Percentiles rank a stretch among this genome's conserved stretches.
phyloP scores from a whole-genome alignment of 2,888 invertebrate genomes.

The Leptarthrus brevirostris region DNA sequence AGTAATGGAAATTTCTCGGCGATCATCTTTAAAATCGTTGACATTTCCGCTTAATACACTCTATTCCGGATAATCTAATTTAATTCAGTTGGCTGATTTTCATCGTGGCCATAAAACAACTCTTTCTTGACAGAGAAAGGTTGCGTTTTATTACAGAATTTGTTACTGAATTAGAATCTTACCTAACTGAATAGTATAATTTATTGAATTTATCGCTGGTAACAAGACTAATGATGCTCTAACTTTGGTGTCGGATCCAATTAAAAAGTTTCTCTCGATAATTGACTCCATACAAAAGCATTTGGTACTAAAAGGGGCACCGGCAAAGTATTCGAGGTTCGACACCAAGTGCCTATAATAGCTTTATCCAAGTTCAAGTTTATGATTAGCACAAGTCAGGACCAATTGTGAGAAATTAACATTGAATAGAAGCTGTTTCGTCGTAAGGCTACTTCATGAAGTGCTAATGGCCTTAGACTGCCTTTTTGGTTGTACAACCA shows the following conservation, averaged over 20 bases:
- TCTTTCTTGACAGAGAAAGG: conserved; percentile 5
- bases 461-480: conserved; percentile 29
- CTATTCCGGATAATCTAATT: conserved; percentile 18
- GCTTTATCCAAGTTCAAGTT: conserved; percentile 41
- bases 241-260: conserved; percentile 52
- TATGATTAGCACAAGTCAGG: conserved; percentile 45
- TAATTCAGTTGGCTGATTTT: conserved; percentile 27
- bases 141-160: conserved; percentile 10
- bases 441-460: conserved; percentile 15
- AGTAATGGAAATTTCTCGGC: conserved; percentile 6
- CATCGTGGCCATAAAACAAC: conserved; percentile 21
- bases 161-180: conserved; percentile 17
- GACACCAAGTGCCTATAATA: conserved; percentile 23
- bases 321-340: not conserved
- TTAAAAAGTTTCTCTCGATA: conserved; percentile 51
- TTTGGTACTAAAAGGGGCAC: not conserved
- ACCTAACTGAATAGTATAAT: conserved; percentile 44
- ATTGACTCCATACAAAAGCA: conserved; percentile 38
- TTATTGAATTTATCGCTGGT: conserved; percentile 52
- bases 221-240: conserved; percentile 53
- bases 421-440: conserved; percentile 7
- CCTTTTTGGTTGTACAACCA: not conserved
- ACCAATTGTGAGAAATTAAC: conserved; percentile 40
- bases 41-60: conserved; percentile 23
- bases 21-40: conserved; percentile 29